phyloP scores from a whole-genome alignment of 2,113 vertebrate genomes.

The Phoenicopterus ruber region DNA sequence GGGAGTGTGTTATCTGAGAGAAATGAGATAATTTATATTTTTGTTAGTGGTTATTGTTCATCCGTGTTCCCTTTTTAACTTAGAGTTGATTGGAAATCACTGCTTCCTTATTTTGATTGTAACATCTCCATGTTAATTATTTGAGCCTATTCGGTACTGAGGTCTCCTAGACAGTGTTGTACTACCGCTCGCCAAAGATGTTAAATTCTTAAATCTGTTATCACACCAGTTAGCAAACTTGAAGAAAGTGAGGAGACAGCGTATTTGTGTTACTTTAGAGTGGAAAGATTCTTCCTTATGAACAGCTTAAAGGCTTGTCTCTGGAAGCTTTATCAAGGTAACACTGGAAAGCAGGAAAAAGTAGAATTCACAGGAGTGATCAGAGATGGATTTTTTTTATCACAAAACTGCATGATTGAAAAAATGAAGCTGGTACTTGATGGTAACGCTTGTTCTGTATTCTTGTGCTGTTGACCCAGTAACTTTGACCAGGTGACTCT shows the following conservation, averaged over 20 bases:
- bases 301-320: not conserved
- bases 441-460: not conserved
- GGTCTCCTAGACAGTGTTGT: slow-evolving; percentile 52
- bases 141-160: slow-evolving; percentile 41
- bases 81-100: slow-evolving; percentile 37
- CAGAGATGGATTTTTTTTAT: not conserved
- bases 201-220: not conserved
- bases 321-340: slow-evolving; percentile 54
- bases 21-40: slow-evolving; percentile 65
- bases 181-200: slow-evolving; percentile 39
- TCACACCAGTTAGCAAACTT: slow-evolving; percentile 43
- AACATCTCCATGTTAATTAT: slow-evolving; percentile 13
- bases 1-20: slow-evolving; percentile 69
- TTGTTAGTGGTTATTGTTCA: slow-evolving; percentile 60
- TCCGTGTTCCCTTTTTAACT: slow-evolving; percentile 45
- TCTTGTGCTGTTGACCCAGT: not conserved
- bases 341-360: slow-evolving; percentile 32
- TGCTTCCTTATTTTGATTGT: slow-evolving; percentile 22
- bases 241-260: not conserved
- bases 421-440: not conserved
- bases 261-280: not conserved
- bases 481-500: not conserved
- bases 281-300: not conserved
- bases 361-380: not conserved
- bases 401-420: not conserved